Evolutionary conservation across 2,888 invertebrate genomes (phyloP).

Genomic region (Perizoma affinitatum): DNA sequence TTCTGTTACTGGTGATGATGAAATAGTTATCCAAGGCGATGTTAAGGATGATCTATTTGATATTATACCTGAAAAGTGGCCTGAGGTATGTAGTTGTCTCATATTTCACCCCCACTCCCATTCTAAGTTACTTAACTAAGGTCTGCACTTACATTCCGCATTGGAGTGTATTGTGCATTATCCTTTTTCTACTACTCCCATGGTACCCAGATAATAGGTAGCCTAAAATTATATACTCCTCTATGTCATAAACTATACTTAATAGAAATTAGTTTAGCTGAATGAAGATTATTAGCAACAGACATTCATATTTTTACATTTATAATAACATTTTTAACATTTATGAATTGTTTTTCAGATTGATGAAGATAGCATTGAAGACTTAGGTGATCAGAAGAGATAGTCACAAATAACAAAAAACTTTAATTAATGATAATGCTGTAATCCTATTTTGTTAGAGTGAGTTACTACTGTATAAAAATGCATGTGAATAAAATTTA

Average conservation of each 20-base stretch:
- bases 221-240: too few species aligned
- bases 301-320: background rate
- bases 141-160: too few species aligned
- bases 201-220: too few species aligned
- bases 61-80: constrained; percentile 99
- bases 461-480: background rate
- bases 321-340: background rate
- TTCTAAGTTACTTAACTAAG: too few species aligned
- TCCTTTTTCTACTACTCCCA: too few species aligned
- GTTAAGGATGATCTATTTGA: constrained; percentile 99
- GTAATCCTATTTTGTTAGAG: constrained; percentile 39
- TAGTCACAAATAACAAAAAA: constrained; percentile 70
- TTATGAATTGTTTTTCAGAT: constrained; percentile 61
- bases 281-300: too few species aligned
- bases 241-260: too few species aligned
- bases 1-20: constrained; percentile 99
- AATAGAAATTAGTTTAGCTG: too few species aligned
- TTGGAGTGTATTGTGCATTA: too few species aligned
- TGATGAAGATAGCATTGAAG: constrained; percentile 96
- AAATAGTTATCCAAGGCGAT: constrained; percentile 99
- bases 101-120: too few species aligned
- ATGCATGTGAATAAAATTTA: too few species aligned
- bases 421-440: constrained; percentile 43
- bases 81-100: constrained; percentile 85
- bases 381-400: constrained; percentile 96